Evolutionary conservation across 2,888 invertebrate species (phyloP), one percentile per base, ranked within the genome.

Genomic region (Oscheius myriophilus): DNA sequence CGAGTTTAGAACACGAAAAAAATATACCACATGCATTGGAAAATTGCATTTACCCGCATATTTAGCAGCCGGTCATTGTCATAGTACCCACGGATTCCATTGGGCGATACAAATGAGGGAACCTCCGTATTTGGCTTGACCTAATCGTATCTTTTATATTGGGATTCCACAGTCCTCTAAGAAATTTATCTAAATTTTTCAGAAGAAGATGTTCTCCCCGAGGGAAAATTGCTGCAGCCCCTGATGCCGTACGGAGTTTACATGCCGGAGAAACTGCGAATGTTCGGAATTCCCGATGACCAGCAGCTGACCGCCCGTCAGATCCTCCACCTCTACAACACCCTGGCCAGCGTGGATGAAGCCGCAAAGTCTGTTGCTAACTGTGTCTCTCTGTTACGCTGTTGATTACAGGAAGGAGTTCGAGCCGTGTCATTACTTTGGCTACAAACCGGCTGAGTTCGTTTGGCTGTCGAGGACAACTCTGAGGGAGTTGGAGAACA

Each of bases 281-380:
- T 85, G 83, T 85, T 85, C 71, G 82, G 83, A 6, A 84, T 85
- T 43, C 85, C 85, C 1, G 83, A 80, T 66, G 85, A 85, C 69
- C 85, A 85, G 67, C 82, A 84, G 52, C 66, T 85, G 62, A 85
- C 85, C 23, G 83, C 85, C 39, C 43, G 73, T 45, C 83, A 85
- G 68, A 78, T 85, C 53, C 72, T 84, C 25, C 78, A 82, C 51
- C 72, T 85, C n/a, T 85, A 84, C 67, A 70, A 65, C 23, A 80
- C 79, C 59, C 83, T 85, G 82, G 72, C 79, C 21, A 76, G 71
- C 51, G 78, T 84, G 6, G 85, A 85, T 57, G 70, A 71, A 0
- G 65, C 64, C 25, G 68, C 79, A 59, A 83, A 82, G 82, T 82
- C n/a, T 49, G 73, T 70, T 53, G 7, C 54, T 52, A 45, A 43